phyloP scores from a whole-genome alignment of 2,797 vertebrate species.

The Sebastes glaucus region DNA sequence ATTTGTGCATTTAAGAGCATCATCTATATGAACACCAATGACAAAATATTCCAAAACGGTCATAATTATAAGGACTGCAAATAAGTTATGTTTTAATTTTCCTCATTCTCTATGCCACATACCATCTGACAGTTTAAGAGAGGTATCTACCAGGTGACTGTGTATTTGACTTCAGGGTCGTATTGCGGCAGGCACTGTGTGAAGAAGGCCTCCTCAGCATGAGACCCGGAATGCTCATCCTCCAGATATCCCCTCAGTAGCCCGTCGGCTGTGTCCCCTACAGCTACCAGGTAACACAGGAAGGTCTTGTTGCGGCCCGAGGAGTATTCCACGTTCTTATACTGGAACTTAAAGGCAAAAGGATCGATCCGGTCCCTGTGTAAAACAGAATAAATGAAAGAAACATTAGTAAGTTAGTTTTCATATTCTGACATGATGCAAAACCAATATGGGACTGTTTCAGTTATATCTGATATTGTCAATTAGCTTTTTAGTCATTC shows the following conservation, averaged over 20 bases:
- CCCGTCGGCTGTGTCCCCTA: slow-evolving; percentile 66
- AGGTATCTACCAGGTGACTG: slow-evolving; percentile 84
- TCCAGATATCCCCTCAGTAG: slow-evolving; percentile 88
- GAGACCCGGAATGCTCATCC: slow-evolving; percentile 87
- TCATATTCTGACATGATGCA: not conserved
- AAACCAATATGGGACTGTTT: not conserved
- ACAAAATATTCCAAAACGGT: not conserved
- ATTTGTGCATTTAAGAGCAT: not conserved
- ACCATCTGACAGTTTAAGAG: not conserved
- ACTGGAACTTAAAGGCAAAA: slow-evolving; percentile 93
- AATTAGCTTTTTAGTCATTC: not conserved
- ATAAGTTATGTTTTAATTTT: not conserved
- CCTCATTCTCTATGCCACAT: not conserved
- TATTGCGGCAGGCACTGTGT: slow-evolving; percentile 82
- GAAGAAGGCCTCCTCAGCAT: slow-evolving; percentile 93
- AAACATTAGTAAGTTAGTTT: not conserved
- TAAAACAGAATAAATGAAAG: not conserved
- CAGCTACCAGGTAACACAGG: slow-evolving; percentile 90
- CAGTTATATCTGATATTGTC: not conserved
- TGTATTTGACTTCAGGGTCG: slow-evolving; percentile 80
- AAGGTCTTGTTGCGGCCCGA: slow-evolving; percentile 96
- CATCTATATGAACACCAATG: not conserved
- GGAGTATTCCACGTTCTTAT: slow-evolving; percentile 96
- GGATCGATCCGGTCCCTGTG: slow-evolving; percentile 90
- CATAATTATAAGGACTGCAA: not conserved